Evolutionary conservation across 2,113 vertebrate genomes (phyloP), one percentile per base, ranked within the genome.

Genomic region (Ptychochromis oligacanthus): DNA sequence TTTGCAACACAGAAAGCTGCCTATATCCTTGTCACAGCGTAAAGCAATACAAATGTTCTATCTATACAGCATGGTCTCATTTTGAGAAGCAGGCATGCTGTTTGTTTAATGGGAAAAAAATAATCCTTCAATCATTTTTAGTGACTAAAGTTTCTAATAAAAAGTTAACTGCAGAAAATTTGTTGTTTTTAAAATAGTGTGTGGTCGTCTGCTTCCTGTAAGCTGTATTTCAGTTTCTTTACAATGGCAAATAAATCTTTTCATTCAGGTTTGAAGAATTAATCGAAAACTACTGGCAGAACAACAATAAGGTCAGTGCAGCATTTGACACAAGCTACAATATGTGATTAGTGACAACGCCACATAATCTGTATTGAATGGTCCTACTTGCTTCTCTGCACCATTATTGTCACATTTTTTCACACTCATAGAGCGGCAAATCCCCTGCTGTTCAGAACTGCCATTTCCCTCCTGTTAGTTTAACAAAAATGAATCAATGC

Each of bases 301-400:
- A 75, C 52, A 86, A 86, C 86, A 91, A 86, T 83, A 65, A 82
- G 55, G 72, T 85, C 64, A 61, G 24, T 0, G 34, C 46, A 62
- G 26, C 28, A 28, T 81, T 83, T 58, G 43, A 74, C 84, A 81
- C 70, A n/a, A 78, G 72, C 77, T 61, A 59, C 43, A 87, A 34
- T 84, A 38, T 24, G 84, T 58, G 75, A 89, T 91, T 64, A 86
- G 55, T 46, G 52, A 60, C 80, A 57, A 18, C 26, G 79, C 38
- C 2, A 58, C 60, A 57, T 89, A 79, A 86, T 84, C 76, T 82
- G 62, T 75, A 75, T 67, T 87, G 85, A 89, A 89, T 75, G 83
- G 40, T 13, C 2, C 31, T 36, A 62, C 43, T 81, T 55, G 58
- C 52, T 79, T 83, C 64, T 62, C 58, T 65, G 59, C 40, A 12